A percentile compares a stretch with the other conserved stretches of the same genome.
These are phyloP conservation scores for Trissoscelio sp. DNA, from an alignment of 2,888 invertebrate genomes.

Conservation along the genomic window DNA sequence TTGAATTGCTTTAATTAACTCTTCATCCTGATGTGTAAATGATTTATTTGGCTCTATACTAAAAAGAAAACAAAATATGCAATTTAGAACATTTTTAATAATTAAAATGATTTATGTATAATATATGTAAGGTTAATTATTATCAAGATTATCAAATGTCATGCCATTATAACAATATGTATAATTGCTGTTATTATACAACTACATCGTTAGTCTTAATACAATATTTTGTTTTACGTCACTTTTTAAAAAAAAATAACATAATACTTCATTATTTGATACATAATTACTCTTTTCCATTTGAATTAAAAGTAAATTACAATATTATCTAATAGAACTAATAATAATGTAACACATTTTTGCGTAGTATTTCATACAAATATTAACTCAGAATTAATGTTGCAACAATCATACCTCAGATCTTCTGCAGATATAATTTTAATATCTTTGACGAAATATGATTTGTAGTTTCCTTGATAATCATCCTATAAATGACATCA, in stretches of 20 bases:
- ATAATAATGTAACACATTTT: too few relatives aligned
- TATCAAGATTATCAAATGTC: too few relatives aligned
- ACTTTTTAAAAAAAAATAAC: not conserved
- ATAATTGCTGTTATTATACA: not conserved
- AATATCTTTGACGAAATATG: conserved; percentile 84
- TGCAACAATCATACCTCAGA: conserved; percentile 76
- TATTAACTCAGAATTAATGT: not conserved
- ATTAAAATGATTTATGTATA: too few relatives aligned
- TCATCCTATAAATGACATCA: conserved; percentile 80
- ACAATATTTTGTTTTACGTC: not conserved
- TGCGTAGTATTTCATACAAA: not conserved
- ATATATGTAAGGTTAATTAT: too few relatives aligned
- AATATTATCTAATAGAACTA: not conserved
- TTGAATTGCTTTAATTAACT: conserved; percentile 73
- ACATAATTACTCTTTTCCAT: not conserved
- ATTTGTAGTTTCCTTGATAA: conserved; percentile 84
- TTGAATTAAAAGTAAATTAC: not conserved
- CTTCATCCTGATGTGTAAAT: conserved; percentile 63
- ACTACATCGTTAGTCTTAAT: not conserved
- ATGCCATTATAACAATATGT: too few relatives aligned
- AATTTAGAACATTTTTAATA: too few relatives aligned
- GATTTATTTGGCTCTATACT: conserved; percentile 49
- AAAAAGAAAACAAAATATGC: conserved; percentile 33
- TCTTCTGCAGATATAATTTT: conserved; percentile 79
- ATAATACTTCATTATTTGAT: not conserved